A percentile compares a stretch with the other conserved stretches of the same genome.
These are phyloP conservation scores for Leptatherina wallacei DNA, from an alignment of 2,797 vertebrate genomes.

Conservation along the genomic window DNA sequence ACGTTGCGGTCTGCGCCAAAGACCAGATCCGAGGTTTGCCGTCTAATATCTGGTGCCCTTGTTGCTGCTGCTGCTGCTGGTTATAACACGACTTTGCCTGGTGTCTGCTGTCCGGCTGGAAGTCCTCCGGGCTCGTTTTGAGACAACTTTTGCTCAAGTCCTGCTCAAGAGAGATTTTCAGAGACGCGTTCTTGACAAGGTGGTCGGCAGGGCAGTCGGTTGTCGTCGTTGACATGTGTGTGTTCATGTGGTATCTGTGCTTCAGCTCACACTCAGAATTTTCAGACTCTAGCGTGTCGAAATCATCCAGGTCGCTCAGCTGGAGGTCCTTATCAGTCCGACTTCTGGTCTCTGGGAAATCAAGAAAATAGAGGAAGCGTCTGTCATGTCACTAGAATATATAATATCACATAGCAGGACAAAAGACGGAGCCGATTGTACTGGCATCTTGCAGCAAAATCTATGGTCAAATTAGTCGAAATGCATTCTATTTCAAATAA, in stretches of 20 bases:
- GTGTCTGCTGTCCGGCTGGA: slow-evolving; percentile 82
- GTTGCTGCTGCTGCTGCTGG: slow-evolving; percentile 66
- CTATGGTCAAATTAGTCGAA: not conserved
- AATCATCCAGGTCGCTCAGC: slow-evolving; percentile 95
- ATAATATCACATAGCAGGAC: not conserved
- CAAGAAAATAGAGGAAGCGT: slow-evolving; percentile 7
- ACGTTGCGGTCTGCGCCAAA: slow-evolving; percentile 94
- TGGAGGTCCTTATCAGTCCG: slow-evolving; percentile 93
- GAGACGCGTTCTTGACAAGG: slow-evolving; percentile 80
- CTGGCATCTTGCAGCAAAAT: not conserved
- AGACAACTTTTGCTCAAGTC: slow-evolving; percentile 89
- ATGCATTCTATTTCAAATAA: not conserved
- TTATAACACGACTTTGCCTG: slow-evolving; percentile 89
- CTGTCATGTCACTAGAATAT: slow-evolving; percentile 10
- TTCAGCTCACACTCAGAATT: slow-evolving; percentile 92
- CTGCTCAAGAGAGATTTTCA: slow-evolving; percentile 85
- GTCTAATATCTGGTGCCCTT: slow-evolving; percentile 86
- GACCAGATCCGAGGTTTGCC: slow-evolving; percentile 97
- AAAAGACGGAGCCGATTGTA: not conserved
- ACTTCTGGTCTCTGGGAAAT: slow-evolving; percentile 82
- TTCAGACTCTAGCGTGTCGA: slow-evolving; percentile 92
- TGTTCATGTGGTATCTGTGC: slow-evolving; percentile 86
- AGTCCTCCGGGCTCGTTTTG: slow-evolving; percentile 83
- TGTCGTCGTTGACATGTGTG: slow-evolving; percentile 83
- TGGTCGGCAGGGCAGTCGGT: slow-evolving; percentile 78